A percentile compares a stretch with the other conserved stretches of the same genome.
phyloP scores from a whole-genome alignment of 2,797 vertebrate species.

The Crocidura indochinensis region DNA sequence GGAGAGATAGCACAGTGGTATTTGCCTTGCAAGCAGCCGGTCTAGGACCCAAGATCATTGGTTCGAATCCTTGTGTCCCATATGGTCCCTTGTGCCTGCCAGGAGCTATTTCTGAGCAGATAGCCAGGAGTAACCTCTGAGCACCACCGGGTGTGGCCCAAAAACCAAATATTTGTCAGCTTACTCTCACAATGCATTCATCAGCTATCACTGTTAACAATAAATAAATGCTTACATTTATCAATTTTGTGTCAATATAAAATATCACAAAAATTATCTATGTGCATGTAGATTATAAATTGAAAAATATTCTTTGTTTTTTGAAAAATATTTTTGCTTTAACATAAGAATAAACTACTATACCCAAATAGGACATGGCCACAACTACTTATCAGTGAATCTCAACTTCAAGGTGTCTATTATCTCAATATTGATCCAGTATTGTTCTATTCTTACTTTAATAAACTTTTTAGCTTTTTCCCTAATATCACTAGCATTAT shows the following conservation, averaged over 20 bases:
- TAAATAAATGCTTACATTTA: background rate
- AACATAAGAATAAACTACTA: slow-evolving; percentile 21
- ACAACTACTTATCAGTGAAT: slow-evolving; percentile 26
- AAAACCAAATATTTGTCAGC: background rate
- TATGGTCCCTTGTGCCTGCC: no score
- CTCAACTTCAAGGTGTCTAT: background rate
- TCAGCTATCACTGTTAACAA: background rate
- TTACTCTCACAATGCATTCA: background rate
- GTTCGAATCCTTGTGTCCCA: no score
- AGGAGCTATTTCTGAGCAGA: no score
- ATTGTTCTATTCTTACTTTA: slow-evolving; percentile 1
- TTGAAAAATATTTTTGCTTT: slow-evolving; percentile 6
- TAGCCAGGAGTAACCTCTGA: no score
- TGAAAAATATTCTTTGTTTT: slow-evolving; percentile 23
- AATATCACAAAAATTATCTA: slow-evolving; percentile 32
- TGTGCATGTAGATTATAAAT: background rate
- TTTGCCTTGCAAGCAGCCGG: no score
- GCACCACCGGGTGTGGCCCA: no score
- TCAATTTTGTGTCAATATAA: background rate
- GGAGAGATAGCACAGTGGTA: no score
- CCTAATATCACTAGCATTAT: slow-evolving; percentile 35
- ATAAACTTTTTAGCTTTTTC: slow-evolving; percentile 55
- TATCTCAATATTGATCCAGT: background rate
- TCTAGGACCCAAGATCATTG: no score
- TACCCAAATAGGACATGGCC: background rate